Conservation (phyloP, 1,140 invertebrate genomes). For the Mya arenaria region DNA sequence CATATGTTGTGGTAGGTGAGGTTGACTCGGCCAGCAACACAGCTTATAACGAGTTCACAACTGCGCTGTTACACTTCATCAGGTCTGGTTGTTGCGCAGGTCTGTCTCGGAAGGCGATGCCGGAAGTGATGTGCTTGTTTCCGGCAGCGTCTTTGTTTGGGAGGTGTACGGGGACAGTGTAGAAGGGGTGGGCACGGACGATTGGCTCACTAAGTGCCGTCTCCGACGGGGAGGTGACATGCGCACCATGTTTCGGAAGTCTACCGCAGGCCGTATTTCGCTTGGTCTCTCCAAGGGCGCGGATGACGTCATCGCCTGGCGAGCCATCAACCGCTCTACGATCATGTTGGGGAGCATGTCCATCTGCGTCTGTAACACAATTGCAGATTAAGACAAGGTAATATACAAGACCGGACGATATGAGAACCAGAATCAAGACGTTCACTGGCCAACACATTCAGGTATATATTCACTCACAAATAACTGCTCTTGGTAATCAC, state of each 20-base stretch:
- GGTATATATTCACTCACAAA: not conserved
- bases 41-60: no score
- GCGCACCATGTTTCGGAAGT: conserved; percentile 13
- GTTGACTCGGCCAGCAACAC: no score
- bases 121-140: conserved; percentile 36
- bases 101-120: conserved; percentile 32
- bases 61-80: no score
- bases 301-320: not conserved
- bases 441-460: not conserved
- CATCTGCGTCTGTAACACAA: conserved; percentile 45
- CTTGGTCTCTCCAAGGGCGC: conserved; percentile 20
- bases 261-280: conserved; percentile 29
- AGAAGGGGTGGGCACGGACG: conserved; percentile 22
- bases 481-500: no score
- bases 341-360: conserved; percentile 51
- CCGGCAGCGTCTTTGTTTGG: not conserved
- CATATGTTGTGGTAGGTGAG: no score
- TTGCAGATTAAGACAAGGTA: no score
- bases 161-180: conserved; percentile 25
- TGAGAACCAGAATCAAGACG: not conserved
- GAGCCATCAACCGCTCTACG: conserved; percentile 28
- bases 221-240: conserved; percentile 32
- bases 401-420: no score
- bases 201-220: conserved; percentile 21
- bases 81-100: no score